Percentiles rank a stretch among this genome's conserved stretches.
Evolutionary conservation across 2,113 vertebrate species (phyloP).

Genomic region (Penelope pileata): DNA sequence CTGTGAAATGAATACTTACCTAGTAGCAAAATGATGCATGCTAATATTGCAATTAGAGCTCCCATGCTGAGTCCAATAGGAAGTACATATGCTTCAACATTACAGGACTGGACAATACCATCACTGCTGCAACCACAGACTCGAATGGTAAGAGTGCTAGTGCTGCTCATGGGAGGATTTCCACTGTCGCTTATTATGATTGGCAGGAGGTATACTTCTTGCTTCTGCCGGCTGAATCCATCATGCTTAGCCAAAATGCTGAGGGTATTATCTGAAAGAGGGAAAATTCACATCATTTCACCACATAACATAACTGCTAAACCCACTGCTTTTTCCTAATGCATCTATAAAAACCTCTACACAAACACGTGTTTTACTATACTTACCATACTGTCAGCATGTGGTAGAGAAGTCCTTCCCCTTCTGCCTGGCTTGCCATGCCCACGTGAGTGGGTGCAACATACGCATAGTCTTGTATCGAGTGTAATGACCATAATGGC

Average conservation of each 20-base stretch:
- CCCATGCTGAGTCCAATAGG: conserved; percentile 99
- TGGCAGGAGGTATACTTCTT: conserved; percentile 95
- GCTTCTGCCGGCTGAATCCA: conserved; percentile 94
- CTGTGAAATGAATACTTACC: conserved; percentile 78
- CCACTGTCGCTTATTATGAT: conserved; percentile 96
- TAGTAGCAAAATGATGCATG: conserved; percentile 94
- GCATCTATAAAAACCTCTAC: neutral
- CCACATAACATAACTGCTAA: neutral
- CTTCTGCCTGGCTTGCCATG: neutral
- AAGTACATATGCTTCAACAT: conserved; percentile 93
- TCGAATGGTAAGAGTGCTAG: conserved; percentile 95
- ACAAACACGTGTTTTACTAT: neutral
- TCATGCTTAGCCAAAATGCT: conserved; percentile 94
- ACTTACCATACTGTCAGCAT: neutral
- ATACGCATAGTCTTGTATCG: fast-evolving
- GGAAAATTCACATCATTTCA: neutral
- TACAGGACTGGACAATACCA: conserved; percentile 93
- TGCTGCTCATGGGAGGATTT: conserved; percentile 95
- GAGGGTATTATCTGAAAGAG: conserved; percentile 91
- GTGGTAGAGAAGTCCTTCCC: neutral
- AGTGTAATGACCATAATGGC: neutral
- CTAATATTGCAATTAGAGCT: conserved; percentile 95
- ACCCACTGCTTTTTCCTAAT: neutral
- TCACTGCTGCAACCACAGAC: conserved; percentile 97
- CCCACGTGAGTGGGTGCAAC: neutral